Evolutionary conservation across 2,113 vertebrate genomes (phyloP).

Genomic region (Chiloscyllium plagiosum): DNA sequence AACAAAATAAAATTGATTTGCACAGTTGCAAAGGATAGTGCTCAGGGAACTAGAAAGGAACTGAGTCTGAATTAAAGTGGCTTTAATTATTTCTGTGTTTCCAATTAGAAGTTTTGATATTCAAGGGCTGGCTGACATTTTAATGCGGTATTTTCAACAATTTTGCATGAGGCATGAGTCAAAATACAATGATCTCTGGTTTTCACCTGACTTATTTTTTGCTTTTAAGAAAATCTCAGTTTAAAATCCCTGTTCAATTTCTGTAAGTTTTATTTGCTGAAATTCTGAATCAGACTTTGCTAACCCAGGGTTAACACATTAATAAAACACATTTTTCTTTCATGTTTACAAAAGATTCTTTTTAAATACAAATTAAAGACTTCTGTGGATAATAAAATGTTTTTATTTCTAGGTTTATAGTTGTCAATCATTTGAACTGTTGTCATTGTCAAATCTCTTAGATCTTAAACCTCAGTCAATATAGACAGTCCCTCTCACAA

Average conservation of each 20-base stretch:
- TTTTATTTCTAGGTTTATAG: constrained; percentile 60
- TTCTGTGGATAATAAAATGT: constrained; percentile 48
- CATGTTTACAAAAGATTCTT: neutral
- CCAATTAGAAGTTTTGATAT: neutral
- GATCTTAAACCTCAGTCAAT: constrained; percentile 62
- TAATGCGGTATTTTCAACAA: neutral
- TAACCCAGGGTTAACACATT: neutral
- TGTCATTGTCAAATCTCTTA: constrained; percentile 74
- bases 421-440: constrained; percentile 78
- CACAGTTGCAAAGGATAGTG: neutral
- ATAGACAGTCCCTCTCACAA: constrained; percentile 60
- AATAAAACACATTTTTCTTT: neutral
- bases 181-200: neutral
- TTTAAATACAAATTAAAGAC: constrained; percentile 35
- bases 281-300: neutral
- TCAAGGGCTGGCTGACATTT: neutral
- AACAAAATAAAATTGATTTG: constrained; percentile 1
- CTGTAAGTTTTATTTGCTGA: neutral
- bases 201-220: neutral
- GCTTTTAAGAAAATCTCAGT: neutral
- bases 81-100: neutral
- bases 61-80: neutral
- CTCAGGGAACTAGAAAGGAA: neutral
- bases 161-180: neutral
- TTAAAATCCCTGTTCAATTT: neutral